phyloP scores from a whole-genome alignment of 1,140 invertebrate species.

The Episyrphus balteatus region DNA sequence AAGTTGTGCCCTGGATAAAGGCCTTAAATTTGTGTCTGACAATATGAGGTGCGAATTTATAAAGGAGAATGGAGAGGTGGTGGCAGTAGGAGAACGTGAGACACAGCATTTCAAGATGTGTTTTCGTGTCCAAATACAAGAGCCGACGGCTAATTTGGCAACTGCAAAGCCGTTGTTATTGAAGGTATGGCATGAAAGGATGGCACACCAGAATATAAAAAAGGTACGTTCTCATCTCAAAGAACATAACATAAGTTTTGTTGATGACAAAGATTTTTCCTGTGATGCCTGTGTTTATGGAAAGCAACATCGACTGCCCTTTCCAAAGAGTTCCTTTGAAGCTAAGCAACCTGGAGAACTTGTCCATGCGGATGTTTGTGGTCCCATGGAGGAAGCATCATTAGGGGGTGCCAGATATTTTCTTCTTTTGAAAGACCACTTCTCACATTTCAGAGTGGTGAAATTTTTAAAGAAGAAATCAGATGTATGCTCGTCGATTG shows the following conservation, averaged over 20 bases:
- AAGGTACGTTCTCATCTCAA: too few relatives aligned
- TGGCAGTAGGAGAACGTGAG: constrained; percentile 26
- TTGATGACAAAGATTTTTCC: too few relatives aligned
- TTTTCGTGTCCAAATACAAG: too few relatives aligned
- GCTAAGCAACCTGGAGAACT: constrained; percentile 25
- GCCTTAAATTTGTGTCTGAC: constrained; percentile 19
- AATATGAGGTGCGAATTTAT: too few relatives aligned
- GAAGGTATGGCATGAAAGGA: too few relatives aligned
- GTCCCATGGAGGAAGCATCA: constrained; percentile 34
- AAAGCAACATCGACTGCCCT: constrained; percentile 28
- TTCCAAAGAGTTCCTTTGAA: too few relatives aligned
- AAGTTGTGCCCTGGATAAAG: constrained; percentile 18
- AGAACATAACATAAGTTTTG: too few relatives aligned
- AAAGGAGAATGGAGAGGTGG: too few relatives aligned
- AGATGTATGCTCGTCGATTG: constrained; percentile 23
- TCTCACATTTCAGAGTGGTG: constrained; percentile 25
- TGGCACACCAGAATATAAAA: too few relatives aligned
- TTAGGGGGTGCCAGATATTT: constrained; percentile 26
- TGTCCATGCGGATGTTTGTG: constrained; percentile 36
- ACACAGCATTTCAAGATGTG: constrained; percentile 26
- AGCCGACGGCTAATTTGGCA: too few relatives aligned
- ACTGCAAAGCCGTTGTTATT: too few relatives aligned
- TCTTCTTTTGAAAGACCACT: constrained; percentile 36
- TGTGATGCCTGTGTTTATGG: constrained; percentile 35
- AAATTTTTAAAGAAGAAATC: constrained; percentile 36